Percentiles rank a stretch among this genome's conserved stretches.
These are phyloP conservation scores for Liopterus haemorrhoidalis DNA, from an alignment of 2,888 invertebrate species.

Conservation along the genomic window DNA sequence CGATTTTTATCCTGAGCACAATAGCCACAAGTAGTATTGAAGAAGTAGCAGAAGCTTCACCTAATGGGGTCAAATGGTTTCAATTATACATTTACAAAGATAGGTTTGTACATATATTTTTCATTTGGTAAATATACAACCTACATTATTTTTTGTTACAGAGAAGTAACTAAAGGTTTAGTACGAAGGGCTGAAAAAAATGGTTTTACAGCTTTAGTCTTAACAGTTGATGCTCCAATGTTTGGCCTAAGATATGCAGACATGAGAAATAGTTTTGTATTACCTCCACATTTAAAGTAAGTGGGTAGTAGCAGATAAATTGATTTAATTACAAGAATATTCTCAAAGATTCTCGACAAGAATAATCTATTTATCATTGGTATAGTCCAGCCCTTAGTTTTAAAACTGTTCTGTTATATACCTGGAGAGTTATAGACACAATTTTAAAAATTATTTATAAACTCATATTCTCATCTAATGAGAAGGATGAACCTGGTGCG, in stretches of 20 bases:
- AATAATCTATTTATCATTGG: too few relatives aligned
- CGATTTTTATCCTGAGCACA: slow-evolving; percentile 78
- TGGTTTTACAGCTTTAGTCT: slow-evolving; percentile 79
- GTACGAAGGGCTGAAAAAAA: slow-evolving; percentile 72
- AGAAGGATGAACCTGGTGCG: too few relatives aligned
- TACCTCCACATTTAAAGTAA: slow-evolving; percentile 74
- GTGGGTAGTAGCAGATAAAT: too few relatives aligned
- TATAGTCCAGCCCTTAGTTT: too few relatives aligned
- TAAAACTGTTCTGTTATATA: too few relatives aligned
- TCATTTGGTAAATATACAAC: neutral
- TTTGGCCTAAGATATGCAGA: slow-evolving; percentile 81
- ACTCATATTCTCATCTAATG: too few relatives aligned
- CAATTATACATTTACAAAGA: slow-evolving; percentile 87
- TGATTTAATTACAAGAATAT: too few relatives aligned
- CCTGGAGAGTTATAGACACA: too few relatives aligned
- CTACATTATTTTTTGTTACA: slow-evolving; percentile 40
- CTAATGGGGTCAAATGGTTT: slow-evolving; percentile 76
- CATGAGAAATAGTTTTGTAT: slow-evolving; percentile 72
- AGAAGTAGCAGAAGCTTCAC: slow-evolving; percentile 74
- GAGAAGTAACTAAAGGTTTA: slow-evolving; percentile 63
- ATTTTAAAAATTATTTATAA: too few relatives aligned
- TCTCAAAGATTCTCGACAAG: too few relatives aligned
- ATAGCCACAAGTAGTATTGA: slow-evolving; percentile 82
- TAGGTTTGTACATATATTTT: slow-evolving; percentile 48
- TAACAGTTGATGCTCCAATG: slow-evolving; percentile 84